Base-by-base conservation (phyloP, 2,888 invertebrate species). In the Meta bourneti region DNA sequence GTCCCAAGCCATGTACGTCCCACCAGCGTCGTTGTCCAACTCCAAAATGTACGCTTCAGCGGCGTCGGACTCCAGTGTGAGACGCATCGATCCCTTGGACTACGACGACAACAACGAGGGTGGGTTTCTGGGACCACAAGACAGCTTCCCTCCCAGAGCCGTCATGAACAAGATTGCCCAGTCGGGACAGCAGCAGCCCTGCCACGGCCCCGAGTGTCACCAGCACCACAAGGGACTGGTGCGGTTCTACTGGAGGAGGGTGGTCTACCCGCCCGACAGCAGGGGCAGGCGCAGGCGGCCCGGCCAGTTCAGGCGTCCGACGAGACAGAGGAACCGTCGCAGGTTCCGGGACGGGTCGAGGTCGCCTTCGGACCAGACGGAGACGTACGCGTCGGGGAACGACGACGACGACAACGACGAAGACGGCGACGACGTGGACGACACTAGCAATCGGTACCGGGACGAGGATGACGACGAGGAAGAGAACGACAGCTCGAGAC, bases 181-280 rank as follows among this genome's bases (percentile, higher is more conserved):
- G 16, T 77, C 89, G 2, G 92, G 92, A 0, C 85, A 90, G 16
- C 87, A 87, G n/a, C 92, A 89, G 16, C 93, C 93, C 1, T 93
- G 93, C 16, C 93, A 93, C 34, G 93, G 93, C 0, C 93, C 93
- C 9, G 93, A 93, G 61, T 93, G 93, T 48, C 93, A 93, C 20
- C 85, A 93, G 72, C 93, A 93, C 20, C 93, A 93, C 34, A 93
- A 93, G 34, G 93, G 93, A 6, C 72, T 93, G 34, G 93, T 93
- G n/a, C 70, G 91, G 9, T 93, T 93, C 49, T 93, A 91, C 48
- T 93, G 93, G 93, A 88, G 87, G 52, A 80, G 91, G 16, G 91
- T 93, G n/a, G 83, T 93, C 7, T 93, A 87, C 54, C 93, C 93
- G 16, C 74, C 83, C 6, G 70, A 61, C 34, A 51, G 48, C 6